These are phyloP conservation scores for Ricordea florida DNA, from an alignment of 92 coral and sea anemone genomes.

Conservation along the genomic window DNA sequence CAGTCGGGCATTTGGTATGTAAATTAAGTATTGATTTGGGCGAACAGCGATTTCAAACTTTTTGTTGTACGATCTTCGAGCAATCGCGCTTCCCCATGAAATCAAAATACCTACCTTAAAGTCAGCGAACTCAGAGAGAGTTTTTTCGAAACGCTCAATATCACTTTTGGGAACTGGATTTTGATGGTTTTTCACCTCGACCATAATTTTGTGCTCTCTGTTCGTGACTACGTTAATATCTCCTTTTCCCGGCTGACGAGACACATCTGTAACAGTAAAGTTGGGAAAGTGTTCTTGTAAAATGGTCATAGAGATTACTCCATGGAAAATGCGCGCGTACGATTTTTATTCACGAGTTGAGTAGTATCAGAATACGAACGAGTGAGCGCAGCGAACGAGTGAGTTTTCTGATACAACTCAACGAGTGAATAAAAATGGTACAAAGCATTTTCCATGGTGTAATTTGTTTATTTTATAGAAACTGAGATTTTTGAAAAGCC, in stretches of 20 bases:
- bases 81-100: constrained; percentile 55
- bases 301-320: no score
- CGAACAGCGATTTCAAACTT: constrained; percentile 32
- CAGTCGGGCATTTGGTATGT: constrained; percentile 57
- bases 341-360: no score
- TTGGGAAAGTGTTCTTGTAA: neutral
- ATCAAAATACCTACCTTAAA: constrained; percentile 59
- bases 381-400: no score
- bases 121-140: constrained; percentile 5
- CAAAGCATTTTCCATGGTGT: no score
- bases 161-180: neutral
- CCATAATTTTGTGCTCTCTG: constrained; percentile 29
- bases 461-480: no score
- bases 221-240: constrained; percentile 44
- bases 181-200: constrained; percentile 48
- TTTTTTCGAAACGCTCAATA: constrained; percentile 35
- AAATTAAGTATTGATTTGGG: constrained; percentile 40
- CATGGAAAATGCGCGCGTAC: no score
- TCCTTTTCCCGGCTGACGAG: constrained; percentile 2
- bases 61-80: constrained; percentile 8
- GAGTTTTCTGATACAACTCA: no score
- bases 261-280: constrained; percentile 17
- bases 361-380: no score
- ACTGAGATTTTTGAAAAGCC: no score
- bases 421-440: no score